Evolutionary conservation across 2,888 invertebrate species (phyloP), one percentile per base, ranked within the genome.

Genomic region (Limnephilus marmoratus): DNA sequence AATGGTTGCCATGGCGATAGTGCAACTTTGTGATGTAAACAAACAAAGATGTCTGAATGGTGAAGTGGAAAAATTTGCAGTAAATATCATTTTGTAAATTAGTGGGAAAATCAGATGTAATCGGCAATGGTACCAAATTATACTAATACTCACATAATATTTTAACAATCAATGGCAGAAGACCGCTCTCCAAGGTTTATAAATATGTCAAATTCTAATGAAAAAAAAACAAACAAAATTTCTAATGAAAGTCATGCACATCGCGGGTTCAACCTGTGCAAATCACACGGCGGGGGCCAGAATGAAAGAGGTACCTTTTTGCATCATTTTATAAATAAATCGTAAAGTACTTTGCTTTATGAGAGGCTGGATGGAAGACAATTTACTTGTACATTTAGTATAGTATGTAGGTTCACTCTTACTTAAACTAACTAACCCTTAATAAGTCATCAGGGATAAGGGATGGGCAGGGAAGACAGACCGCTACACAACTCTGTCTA

Each of bases 271-370:
- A 93, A 92, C 81, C 31, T 93, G 31, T 94, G 94, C 45, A 92
- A 93, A 92, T 91, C 92, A n/a, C 93, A 94, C 83, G 93, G 93
- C 34, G 93, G 93, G n/a, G 92, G 91, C 29, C 82, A 86, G 81
- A 90, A 93, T 87, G 91, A 93, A 88, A 93, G 92, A 93, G 92
- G 93, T 93, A 91, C 18, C 11, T 80, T 11, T 1, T 24, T 68
- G 18, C 68, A n/a, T 68, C 0, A 68, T 68, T 68, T 68, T n/a
- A 68, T 68, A 5, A 68, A 24, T n/a, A 9, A 5, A 18, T 53
- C 49, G 15, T 68, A 68, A 68, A 24, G 18, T 18, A 9, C 68
- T n/a, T 68, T 68, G 68, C 24, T 68, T 68, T 68, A 9, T 68
- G 24, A 24, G 24, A 68, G 4, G 18, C 68, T 68, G 24, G 68